Evolutionary conservation across 2,113 vertebrate species (phyloP), one percentile per base, ranked within the genome.

Genomic region (Sphaerodactylus townsendi): DNA sequence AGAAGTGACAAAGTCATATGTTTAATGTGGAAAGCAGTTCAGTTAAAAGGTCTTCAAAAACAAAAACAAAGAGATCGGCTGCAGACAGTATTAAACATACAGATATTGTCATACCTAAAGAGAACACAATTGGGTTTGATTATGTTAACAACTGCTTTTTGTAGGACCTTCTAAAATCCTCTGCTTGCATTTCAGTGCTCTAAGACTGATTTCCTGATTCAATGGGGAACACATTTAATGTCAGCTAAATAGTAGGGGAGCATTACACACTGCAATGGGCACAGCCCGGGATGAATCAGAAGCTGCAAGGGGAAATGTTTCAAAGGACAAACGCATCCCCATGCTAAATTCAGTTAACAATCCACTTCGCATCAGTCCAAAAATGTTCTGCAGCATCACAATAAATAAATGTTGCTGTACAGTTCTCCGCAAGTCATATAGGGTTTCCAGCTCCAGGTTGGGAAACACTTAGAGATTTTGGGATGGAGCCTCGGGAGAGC

Each of bases 191-290:
- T 83, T 56, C 53, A 88, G 83, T 90, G 65, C 83, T 82, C 86
- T 69, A 91, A 82, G 78, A 91, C 62, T 89, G 93, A 93, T 93
- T 94, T 95, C 88, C 92, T 93, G 41, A 92, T 72, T 41, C 66
- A n/a, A 82, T 50, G 86, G 77, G 82, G 89, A 89, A 78, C 93
- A 92, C 93, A 91, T 92, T 94, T 94, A 74, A 89, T 91, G 91
- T 92, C 91, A 91, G 92, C 92, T 93, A 93, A 94, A 91, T 87
- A 91, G 89, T 84, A 94, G 91, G 85, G 92, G 89, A 93, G 87
- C 90, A 88, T 91, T 93, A 91, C 90, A 89, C 89, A 92, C 92
- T 91, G 89, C 90, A 88, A 87, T 89, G 83, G 91, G 91, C 90
- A 92, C 86, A 85, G 88, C 88, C 90, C 89, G 84, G 81, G 86